Conservation (phyloP, 2,888 invertebrate species). For the Drosophila hawaiiensis region DNA sequence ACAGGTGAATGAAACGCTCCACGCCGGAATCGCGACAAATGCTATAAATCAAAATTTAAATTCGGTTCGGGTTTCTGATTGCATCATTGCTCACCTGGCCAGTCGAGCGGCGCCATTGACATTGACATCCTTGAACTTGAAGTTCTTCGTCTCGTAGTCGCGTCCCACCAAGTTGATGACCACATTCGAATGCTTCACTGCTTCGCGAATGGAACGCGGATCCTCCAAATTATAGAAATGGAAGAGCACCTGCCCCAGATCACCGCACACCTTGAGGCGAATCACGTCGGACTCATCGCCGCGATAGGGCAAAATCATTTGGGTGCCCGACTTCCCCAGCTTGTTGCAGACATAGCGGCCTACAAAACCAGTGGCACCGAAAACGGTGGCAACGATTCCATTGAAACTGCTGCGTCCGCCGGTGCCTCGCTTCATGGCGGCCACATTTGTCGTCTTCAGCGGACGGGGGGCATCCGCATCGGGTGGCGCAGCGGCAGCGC, state of each 20-base stretch:
- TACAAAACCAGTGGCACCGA: constrained; percentile 95
- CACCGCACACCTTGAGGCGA: constrained; percentile 94
- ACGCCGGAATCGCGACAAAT: constrained; percentile 91
- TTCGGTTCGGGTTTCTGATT: neutral
- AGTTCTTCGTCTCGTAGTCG: constrained; percentile 97
- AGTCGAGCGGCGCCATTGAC: constrained; percentile 93
- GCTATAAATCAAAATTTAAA: constrained; percentile 81
- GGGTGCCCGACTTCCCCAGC: constrained; percentile 94
- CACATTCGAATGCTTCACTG: constrained; percentile 97
- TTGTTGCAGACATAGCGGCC: constrained; percentile 95
- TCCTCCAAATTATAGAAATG: constrained; percentile 93
- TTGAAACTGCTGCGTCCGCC: constrained; percentile 98
- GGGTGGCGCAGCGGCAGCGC: constrained; percentile 54
- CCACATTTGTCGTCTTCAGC: constrained; percentile 87
- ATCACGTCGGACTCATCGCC: constrained; percentile 92
- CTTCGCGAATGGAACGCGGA: constrained; percentile 93
- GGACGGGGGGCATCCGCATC: constrained; percentile 82
- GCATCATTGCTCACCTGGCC: constrained; percentile 88
- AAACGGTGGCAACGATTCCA: constrained; percentile 99
- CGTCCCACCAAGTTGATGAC: constrained; percentile 97
- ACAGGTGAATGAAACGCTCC: constrained; percentile 96
- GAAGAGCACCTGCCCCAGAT: constrained; percentile 97
- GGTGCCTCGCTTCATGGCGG: constrained; percentile 92
- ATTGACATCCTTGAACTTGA: constrained; percentile 93
- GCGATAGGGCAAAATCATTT: constrained; percentile 96